Percentiles rank a stretch among this genome's conserved stretches.
Conservation (phyloP, 1,140 invertebrate species). For the Aphaenogaster floridana region DNA sequence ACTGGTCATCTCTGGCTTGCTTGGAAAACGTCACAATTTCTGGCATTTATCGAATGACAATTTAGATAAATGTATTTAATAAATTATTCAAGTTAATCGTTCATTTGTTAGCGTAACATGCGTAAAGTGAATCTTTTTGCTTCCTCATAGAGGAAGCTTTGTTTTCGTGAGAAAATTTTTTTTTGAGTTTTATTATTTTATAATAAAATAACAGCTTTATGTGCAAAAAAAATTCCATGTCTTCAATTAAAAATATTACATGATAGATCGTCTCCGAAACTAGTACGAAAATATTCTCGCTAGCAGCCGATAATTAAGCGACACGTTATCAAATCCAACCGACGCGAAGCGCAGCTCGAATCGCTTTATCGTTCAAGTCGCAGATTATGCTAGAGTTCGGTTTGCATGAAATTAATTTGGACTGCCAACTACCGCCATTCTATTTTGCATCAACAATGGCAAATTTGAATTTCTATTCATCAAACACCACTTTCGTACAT, state of each 20-base stretch:
- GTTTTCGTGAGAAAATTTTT: too few species aligned
- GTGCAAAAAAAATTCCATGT: background rate
- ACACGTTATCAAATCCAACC: constrained; percentile 13
- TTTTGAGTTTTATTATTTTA: background rate
- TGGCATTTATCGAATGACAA: background rate
- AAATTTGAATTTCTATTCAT: background rate
- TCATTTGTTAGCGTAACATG: background rate
- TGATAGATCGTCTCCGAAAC: background rate
- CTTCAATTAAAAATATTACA: background rate
- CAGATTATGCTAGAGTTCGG: constrained; percentile 35
- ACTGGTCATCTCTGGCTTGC: background rate
- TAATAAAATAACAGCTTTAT: background rate
- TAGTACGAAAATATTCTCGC: constrained; percentile 5
- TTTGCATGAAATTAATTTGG: constrained; percentile 44
- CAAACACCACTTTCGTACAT: background rate
- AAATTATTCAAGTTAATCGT: background rate
- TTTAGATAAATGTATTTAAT: background rate
- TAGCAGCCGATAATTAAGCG: constrained; percentile 25
- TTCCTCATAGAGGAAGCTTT: too few species aligned
- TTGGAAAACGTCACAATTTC: background rate
- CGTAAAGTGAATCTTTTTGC: background rate
- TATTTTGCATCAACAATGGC: constrained; percentile 17
- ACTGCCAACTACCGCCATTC: background rate
- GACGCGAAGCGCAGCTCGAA: background rate
- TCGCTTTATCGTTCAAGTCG: constrained; percentile 33